Base-by-base conservation (phyloP, 2,113 vertebrate species). In the Erpornis zantholeuca region DNA sequence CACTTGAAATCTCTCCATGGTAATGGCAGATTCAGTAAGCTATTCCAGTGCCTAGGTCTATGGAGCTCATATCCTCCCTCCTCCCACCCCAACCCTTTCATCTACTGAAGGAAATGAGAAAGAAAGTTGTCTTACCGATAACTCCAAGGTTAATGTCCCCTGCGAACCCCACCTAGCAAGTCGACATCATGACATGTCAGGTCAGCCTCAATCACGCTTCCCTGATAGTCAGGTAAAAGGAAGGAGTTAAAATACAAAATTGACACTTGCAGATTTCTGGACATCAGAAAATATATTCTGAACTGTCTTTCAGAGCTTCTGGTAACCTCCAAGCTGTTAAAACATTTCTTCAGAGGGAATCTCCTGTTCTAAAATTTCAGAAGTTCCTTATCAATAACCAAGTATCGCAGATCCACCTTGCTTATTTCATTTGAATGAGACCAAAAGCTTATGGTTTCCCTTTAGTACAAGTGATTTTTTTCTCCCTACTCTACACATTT, bases 181-280 rank as follows among this genome's bases (percentile, higher is more conserved):
- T 98, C 98, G 97, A 98, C 98, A 98, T 98, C 98, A 97, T 98
- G 98, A 98, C 98, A 98, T 98, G 98, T 98, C 98, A 98, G 98
- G 98, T 97, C 98, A 98, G 98, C 98, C 98, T 98, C 98, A 98
- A 98, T 57, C 98, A 98, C 98, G 98, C 98, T 98, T 98, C 98
- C 98, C 98, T 99, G 98, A 99, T 98, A 98, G 98, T 99, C 99
- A 99, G 98, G 98, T 99, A 99, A 99, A 99, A 98, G 98, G 98
- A 99, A 99, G 98, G 98, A 98, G 98, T 99, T 98, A 99, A 98
- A 97, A 99, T 95, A 98, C 97, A 98, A 97, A 98, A 98, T 97
- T 97, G 96, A 98, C 92, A 98, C 97, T 97, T 95, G 97, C 88
- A 98, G 97, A 96, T 97, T 98, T 98, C 97, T 98, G 98, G 98